phyloP scores from a whole-genome alignment of 2,888 invertebrate species.

The Nemotelus nigrinus region DNA sequence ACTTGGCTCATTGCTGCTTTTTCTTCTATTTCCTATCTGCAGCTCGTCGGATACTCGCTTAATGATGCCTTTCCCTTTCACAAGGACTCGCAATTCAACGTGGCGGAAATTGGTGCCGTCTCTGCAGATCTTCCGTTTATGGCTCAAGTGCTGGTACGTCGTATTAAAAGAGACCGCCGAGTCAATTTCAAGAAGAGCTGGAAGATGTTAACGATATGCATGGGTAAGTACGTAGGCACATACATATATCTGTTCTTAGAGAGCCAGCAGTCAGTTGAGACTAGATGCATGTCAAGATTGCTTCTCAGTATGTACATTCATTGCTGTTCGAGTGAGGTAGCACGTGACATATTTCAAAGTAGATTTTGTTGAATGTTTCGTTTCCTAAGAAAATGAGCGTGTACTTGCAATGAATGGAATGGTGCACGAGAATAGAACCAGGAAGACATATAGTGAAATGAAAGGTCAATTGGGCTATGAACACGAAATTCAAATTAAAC shows the following conservation, averaged over 20 bases:
- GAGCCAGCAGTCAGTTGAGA: no score
- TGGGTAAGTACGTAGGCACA: conserved; percentile 49
- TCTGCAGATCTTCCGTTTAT: conserved; percentile 67
- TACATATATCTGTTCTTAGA: background rate
- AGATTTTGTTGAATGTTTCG: no score
- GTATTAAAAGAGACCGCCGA: conserved; percentile 65
- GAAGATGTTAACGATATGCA: conserved; percentile 74
- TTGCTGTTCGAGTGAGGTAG: no score
- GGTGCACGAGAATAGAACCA: no score
- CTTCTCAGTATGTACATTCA: no score
- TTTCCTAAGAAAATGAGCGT: no score
- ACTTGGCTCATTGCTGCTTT: background rate
- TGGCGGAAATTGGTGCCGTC: conserved; percentile 68
- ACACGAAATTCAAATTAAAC: no score
- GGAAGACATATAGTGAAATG: no score
- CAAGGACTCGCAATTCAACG: conserved; percentile 66
- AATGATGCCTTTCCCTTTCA: conserved; percentile 62
- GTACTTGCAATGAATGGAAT: no score
- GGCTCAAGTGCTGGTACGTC: conserved; percentile 65
- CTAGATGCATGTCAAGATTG: no score
- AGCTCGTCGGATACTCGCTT: conserved; percentile 66
- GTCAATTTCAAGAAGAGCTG: conserved; percentile 67
- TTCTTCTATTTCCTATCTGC: conserved; percentile 53
- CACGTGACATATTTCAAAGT: no score
- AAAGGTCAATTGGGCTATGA: no score